phyloP scores from a whole-genome alignment of 2,113 vertebrate species.

The Trinectes maculatus region DNA sequence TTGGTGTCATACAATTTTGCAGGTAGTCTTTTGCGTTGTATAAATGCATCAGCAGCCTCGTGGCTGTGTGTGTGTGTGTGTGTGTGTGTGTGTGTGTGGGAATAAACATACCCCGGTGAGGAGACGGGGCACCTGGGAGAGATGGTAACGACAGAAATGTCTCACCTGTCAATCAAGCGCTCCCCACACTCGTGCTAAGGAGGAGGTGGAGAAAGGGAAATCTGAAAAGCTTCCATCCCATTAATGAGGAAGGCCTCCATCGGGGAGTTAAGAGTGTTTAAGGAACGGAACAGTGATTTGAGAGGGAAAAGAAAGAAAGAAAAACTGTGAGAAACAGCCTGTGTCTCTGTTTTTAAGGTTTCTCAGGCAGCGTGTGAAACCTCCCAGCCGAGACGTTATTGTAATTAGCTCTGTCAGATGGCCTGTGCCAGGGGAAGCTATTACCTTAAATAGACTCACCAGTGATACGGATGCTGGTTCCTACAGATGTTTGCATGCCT shows the following conservation, averaged over 20 bases:
- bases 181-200: constrained; percentile 27
- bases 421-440: constrained; percentile 74
- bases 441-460: constrained; percentile 77
- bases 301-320: constrained; percentile 63
- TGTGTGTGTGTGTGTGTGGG: constrained; percentile 4
- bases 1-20: constrained; percentile 15
- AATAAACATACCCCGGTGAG: constrained; percentile 15
- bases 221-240: constrained; percentile 57
- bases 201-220: constrained; percentile 37
- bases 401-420: constrained; percentile 79
- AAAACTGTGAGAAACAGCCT: constrained; percentile 50
- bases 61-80: constrained; percentile 17
- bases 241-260: constrained; percentile 70
- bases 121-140: constrained; percentile 65
- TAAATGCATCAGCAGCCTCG: constrained; percentile 28
- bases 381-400: constrained; percentile 73
- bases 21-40: constrained; percentile 35
- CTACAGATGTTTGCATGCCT: constrained; percentile 76
- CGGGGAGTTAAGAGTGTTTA: constrained; percentile 69
- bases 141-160: constrained; percentile 58
- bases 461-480: constrained; percentile 67
- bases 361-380: constrained; percentile 55
- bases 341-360: constrained; percentile 64
- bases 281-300: constrained; percentile 70
- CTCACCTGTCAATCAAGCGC: constrained; percentile 73